These are phyloP conservation scores for Spodoptera littoralis DNA, from an alignment of 2,888 invertebrate genomes.

Conservation along the genomic window DNA sequence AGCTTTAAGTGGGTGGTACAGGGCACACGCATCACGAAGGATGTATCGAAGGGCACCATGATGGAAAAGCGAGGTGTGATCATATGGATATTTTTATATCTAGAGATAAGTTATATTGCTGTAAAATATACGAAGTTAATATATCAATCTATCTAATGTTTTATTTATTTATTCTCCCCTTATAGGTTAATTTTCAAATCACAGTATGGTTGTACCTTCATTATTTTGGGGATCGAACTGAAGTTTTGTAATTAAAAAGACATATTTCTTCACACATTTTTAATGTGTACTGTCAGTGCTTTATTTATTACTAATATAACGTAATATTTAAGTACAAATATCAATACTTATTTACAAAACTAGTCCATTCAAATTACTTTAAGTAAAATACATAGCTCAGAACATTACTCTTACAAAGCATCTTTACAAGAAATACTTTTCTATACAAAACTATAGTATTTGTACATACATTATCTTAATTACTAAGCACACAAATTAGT, in stretches of 20 bases:
- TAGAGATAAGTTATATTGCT: constrained; percentile 83
- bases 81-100: constrained; percentile 87
- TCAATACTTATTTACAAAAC: not conserved
- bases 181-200: no score
- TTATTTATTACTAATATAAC: not conserved
- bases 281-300: constrained; percentile 1
- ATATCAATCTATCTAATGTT: constrained; percentile 68
- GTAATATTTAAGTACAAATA: not conserved
- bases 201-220: no score
- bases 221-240: no score
- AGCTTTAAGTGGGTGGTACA: constrained; percentile 20
- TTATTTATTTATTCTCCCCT: constrained; percentile 41
- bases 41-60: constrained; percentile 61
- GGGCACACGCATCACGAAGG: constrained; percentile 62
- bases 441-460: no score
- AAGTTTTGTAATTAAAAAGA: constrained; percentile 3
- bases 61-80: constrained; percentile 67
- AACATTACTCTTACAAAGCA: constrained; percentile 30
- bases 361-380: no score
- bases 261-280: not conserved
- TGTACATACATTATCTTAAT: no score
- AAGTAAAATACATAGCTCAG: constrained; percentile 5
- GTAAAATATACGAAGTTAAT: constrained; percentile 84
- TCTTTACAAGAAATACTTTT: constrained; percentile 17
- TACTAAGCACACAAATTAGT: not conserved